A percentile compares a stretch with the other conserved stretches of the same genome.
Conservation (phyloP, 1,140 invertebrate genomes). For the Onthophagus taurus region DNA sequence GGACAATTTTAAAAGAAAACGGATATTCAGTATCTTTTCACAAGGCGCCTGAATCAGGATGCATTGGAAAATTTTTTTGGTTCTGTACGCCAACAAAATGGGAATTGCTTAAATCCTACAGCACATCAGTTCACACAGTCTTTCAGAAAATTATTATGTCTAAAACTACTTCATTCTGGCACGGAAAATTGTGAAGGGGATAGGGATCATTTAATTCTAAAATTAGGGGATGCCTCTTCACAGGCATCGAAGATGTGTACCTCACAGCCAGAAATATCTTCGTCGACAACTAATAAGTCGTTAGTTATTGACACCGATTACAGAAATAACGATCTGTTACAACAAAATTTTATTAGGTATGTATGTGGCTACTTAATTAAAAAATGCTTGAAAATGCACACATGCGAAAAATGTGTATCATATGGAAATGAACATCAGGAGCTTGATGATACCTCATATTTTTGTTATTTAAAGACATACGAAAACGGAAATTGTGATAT, state of each 20-base stretch:
- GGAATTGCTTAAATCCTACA: conserved; percentile 16
- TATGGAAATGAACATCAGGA: neutral
- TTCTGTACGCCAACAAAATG: conserved; percentile 7
- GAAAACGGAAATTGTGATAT: neutral
- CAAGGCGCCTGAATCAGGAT: conserved; percentile 18
- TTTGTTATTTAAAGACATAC: neutral
- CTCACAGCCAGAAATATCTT: too few relatives aligned
- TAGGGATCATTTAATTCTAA: neutral
- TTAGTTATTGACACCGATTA: neutral
- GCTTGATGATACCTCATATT: neutral
- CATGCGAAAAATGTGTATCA: neutral
- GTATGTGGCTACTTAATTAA: neutral
- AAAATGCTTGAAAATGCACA: neutral
- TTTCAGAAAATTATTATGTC: conserved; percentile 14
- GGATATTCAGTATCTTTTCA: conserved; percentile 7
- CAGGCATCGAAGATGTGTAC: neutral
- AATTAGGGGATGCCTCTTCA: neutral
- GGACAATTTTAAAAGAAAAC: conserved; percentile 8
- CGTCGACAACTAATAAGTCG: neutral
- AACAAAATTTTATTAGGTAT: neutral
- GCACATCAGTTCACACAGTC: conserved; percentile 11
- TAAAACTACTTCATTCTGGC: conserved; percentile 6
- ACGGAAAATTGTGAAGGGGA: conserved; percentile 11
- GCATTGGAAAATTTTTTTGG: conserved; percentile 20
- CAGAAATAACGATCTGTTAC: neutral